Percentiles rank a stretch among this genome's conserved stretches.
These are phyloP conservation scores for Pteromalus puparum DNA, from an alignment of 1,140 invertebrate genomes.

Conservation along the genomic window DNA sequence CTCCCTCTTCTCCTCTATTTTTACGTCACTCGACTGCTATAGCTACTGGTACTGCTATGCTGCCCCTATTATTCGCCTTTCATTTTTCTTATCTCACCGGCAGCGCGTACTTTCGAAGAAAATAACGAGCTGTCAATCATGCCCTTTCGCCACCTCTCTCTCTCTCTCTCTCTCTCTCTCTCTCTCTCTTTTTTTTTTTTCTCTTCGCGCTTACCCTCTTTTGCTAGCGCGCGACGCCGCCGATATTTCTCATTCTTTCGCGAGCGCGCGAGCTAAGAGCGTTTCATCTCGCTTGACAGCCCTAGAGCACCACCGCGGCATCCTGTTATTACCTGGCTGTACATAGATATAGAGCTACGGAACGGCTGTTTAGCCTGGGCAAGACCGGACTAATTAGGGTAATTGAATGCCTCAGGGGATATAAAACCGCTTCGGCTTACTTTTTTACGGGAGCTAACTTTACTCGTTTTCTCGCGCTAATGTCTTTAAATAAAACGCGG, in stretches of 20 bases:
- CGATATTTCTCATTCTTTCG: conserved; percentile 16
- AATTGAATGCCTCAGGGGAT: not conserved
- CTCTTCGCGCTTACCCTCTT: not conserved
- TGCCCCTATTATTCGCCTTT: conserved; percentile 39
- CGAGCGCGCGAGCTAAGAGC: not conserved
- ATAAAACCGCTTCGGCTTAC: not conserved
- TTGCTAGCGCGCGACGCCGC: not conserved
- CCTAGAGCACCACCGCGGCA: not conserved
- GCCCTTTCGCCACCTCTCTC: not conserved
- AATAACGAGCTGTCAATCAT: conserved; percentile 46
- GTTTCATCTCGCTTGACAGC: not conserved
- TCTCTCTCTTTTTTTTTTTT: not conserved
- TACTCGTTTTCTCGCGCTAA: not conserved
- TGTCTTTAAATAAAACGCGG: not conserved
- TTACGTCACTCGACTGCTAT: conserved; percentile 1
- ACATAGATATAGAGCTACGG: too few relatives aligned
- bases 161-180: not conserved
- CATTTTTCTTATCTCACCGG: conserved; percentile 38
- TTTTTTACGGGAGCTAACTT: not conserved
- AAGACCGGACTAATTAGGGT: conserved; percentile 8
- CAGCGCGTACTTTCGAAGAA: conserved; percentile 27
- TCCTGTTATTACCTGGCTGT: too few relatives aligned
- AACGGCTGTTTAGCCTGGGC: not conserved
- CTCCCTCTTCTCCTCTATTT: not conserved
- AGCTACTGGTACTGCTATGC: not conserved